These are phyloP conservation scores for Dryomyza anilis DNA, from an alignment of 2,888 invertebrate species.

Conservation along the genomic window DNA sequence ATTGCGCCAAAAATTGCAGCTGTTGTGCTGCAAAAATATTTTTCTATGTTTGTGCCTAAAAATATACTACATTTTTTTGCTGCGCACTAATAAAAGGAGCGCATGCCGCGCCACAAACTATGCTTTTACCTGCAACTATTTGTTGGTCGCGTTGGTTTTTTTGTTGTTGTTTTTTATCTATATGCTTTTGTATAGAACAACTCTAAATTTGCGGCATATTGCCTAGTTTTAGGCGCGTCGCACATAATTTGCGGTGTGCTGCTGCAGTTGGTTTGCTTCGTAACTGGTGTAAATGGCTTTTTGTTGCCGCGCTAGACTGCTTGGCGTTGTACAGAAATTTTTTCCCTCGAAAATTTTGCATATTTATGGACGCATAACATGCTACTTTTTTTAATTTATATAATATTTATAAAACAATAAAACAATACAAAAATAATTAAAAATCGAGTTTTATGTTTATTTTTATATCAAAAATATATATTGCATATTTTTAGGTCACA, in stretches of 20 bases:
- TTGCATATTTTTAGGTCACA: no score
- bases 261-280: conserved; percentile 7
- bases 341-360: not conserved
- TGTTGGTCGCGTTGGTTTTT: not conserved
- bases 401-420: no score
- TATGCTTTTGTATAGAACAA: not conserved
- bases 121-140: not conserved
- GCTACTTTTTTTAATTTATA: not conserved
- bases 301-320: conserved; percentile 5
- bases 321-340: not conserved
- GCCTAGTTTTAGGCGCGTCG: conserved; percentile 18
- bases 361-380: not conserved
- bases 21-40: not conserved
- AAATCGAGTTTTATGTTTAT: not conserved
- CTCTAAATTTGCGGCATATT: not conserved
- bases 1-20: conserved; percentile 2
- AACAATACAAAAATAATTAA: no score
- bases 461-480: not conserved
- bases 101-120: not conserved
- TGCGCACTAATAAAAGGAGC: conserved; percentile 6
- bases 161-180: not conserved
- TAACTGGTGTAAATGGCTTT: not conserved
- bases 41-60: not conserved
- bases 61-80: not conserved
- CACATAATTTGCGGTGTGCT: conserved; percentile 11